Evolutionary conservation across 2,113 vertebrate genomes (phyloP).

Genomic region (Phalacrocorax pelagicus): DNA sequence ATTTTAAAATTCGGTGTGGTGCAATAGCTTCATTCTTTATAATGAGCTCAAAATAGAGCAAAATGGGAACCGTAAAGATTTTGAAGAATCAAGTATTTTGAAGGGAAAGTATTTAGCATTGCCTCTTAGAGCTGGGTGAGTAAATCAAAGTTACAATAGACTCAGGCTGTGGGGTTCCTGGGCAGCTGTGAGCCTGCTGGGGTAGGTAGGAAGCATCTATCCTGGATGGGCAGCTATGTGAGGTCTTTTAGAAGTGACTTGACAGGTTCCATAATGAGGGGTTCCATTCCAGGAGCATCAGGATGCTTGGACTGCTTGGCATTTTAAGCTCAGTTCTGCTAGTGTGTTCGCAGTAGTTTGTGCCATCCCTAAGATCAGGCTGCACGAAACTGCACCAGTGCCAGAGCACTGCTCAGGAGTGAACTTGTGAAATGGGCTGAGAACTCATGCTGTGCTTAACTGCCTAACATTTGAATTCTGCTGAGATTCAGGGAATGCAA

Average conservation of each 20-base stretch:
- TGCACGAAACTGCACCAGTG: background rate
- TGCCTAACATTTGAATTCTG: background rate
- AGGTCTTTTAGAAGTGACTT: background rate
- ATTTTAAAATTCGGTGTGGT: background rate
- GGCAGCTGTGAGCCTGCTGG: background rate
- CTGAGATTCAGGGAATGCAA: background rate
- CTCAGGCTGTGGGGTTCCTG: background rate
- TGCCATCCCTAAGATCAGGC: background rate
- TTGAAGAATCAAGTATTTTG: background rate
- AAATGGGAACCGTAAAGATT: background rate
- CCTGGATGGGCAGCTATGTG: background rate
- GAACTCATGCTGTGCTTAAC: background rate
- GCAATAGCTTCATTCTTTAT: background rate
- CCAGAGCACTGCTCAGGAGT: background rate
- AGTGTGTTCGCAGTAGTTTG: background rate
- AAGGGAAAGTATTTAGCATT: background rate
- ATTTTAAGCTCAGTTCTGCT: background rate
- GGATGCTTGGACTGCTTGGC: background rate
- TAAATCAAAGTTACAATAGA: background rate
- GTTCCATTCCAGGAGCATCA: background rate
- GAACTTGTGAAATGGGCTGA: background rate
- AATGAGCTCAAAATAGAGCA: background rate
- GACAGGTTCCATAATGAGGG: background rate
- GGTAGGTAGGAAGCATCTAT: background rate
- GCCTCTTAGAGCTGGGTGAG: background rate